A percentile compares a stretch with the other conserved stretches of the same genome.
Conservation (phyloP, 2,113 vertebrate genomes). For the Xenopus tropicalis region UCB_Xtro_10.0 CM004450.2:141657001-141657500, state of each 20-base stretch:
- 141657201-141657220: constrained; percentile 65
- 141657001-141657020: constrained; percentile 61
- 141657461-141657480: constrained; percentile 74
- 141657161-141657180: constrained; percentile 80
- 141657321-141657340: constrained; percentile 78
- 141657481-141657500: constrained; percentile 75
- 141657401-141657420: constrained; percentile 67
- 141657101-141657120: constrained; percentile 65
- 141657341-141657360: constrained; percentile 75
- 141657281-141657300: constrained; percentile 87
- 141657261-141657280: constrained; percentile 78
- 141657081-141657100: constrained; percentile 69
- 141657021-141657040: constrained; percentile 55
- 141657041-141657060: constrained; percentile 63
- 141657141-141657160: constrained; percentile 66
- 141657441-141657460: constrained; percentile 69
- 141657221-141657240: constrained; percentile 65
- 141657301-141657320: constrained; percentile 80
- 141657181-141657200: constrained; percentile 76
- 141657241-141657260: constrained; percentile 78
- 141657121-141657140: constrained; percentile 48
- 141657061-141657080: constrained; percentile 73
- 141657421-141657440: constrained; percentile 73
- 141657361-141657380: constrained; percentile 86
- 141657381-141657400: constrained; percentile 83